Evolutionary conservation across 2,797 vertebrate species (phyloP).

Genomic region (Cuculus canorus): DNA sequence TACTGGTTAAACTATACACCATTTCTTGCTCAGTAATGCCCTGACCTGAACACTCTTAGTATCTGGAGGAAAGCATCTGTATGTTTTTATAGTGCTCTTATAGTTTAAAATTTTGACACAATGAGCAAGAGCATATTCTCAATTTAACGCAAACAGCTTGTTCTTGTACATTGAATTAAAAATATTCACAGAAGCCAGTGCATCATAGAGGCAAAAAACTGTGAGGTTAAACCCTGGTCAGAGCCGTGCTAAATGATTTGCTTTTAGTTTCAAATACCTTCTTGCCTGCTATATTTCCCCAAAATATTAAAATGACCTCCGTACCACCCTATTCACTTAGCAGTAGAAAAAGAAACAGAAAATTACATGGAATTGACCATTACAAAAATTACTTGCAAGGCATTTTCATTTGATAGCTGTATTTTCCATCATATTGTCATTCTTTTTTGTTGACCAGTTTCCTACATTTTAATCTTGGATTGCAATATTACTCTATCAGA

Average conservation of each 20-base stretch:
- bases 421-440: constrained; percentile 64
- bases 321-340: constrained; percentile 8
- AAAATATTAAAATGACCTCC: constrained; percentile 73
- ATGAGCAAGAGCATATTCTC: neutral
- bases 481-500: constrained; percentile 64
- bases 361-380: constrained; percentile 59
- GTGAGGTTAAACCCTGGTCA: neutral
- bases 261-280: constrained; percentile 44
- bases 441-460: constrained; percentile 71
- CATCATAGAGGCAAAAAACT: neutral
- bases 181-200: neutral
- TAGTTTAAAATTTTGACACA: neutral
- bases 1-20: neutral
- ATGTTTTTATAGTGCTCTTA: neutral
- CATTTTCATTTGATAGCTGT: constrained; percentile 68
- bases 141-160: neutral
- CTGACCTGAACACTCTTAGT: neutral
- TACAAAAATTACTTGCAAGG: constrained; percentile 67
- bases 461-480: constrained; percentile 75
- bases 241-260: neutral
- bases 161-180: constrained; percentile 9
- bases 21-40: neutral
- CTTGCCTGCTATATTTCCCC: constrained; percentile 42
- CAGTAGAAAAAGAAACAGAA: constrained; percentile 23
- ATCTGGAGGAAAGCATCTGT: neutral